Base-by-base conservation (phyloP, 2,888 invertebrate species). In the Hyposoter dolosus region DNA sequence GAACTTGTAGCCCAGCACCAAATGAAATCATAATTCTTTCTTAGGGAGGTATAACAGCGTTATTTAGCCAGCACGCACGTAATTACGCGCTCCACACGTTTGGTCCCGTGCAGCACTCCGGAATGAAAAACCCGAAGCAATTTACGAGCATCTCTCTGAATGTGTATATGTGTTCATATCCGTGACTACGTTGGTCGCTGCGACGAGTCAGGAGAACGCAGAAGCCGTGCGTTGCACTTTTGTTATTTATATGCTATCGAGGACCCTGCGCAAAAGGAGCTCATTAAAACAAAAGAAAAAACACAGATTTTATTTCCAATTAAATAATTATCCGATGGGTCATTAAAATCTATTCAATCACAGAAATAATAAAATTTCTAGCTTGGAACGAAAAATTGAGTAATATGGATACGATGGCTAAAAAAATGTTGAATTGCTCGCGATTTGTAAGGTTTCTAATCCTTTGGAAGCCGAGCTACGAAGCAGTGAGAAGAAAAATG, bases 11-110 rank as follows among this genome's bases (percentile, higher is more conserved):
- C 45, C 76, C 66, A 83, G 45, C 45, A 83, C 86, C 83, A 85
- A 88, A 88, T 88, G 88, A 88, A 88, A 88, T 88, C 88, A 88
- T 88, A 88, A 88, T 88, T 88, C 88, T 88, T 86, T 83, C 88
- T 88, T 88, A 88, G 88, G 88, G 83, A 81, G 88, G 74, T 66
- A 60, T 50, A 50, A 43, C 50, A 32, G 86, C 84, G 86, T 88
- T 88, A 88, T 88, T 88, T 88, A 88, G 83, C 86, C 84, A 69
- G 86, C 87, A 88, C 86, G 87, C 88, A 86, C 86, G 88, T 88
- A 88, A 88, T 88, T 88, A 86, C 88, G 82, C 75, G 84, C 80
- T 84, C 60, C 50, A 53, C 84, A 84, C 84, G 80, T 84, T 84
- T 63, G 63, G 50, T 80, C 84, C 74, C 66, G 65, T 40, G 65